Conservation (phyloP, 2,113 vertebrate species). For the Cisticola juncidis region DNA sequence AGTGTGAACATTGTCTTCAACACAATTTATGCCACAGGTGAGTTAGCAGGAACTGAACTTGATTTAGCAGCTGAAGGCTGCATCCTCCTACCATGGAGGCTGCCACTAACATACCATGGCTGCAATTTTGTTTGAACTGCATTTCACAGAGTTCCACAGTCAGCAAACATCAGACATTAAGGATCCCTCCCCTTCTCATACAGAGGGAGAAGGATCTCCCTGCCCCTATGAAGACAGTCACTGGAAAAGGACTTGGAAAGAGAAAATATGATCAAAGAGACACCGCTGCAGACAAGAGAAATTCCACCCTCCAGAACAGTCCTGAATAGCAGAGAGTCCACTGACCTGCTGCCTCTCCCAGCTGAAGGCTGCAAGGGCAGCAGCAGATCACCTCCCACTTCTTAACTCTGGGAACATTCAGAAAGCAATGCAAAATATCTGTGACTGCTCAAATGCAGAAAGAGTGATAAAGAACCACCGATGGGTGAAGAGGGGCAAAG, state of each 20-base stretch:
- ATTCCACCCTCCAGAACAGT: background rate
- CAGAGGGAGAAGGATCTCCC: background rate
- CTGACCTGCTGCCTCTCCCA: background rate
- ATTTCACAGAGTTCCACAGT: background rate
- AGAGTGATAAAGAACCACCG: background rate
- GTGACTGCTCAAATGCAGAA: background rate
- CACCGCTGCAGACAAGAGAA: background rate
- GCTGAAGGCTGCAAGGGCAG: background rate
- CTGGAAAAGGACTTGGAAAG: background rate
- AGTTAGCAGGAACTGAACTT: background rate
- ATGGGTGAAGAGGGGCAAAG: background rate
- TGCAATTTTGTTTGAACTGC: background rate
- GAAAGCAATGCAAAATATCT: background rate
- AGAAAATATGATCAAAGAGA: background rate
- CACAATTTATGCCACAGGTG: background rate
- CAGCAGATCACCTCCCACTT: background rate
- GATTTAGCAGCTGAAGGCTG: background rate
- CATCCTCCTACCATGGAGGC: background rate
- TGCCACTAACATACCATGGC: background rate
- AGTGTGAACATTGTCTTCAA: background rate
- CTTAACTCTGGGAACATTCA: background rate
- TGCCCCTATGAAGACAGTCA: background rate
- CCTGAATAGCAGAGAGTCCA: background rate
- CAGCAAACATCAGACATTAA: background rate
- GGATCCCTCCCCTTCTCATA: background rate